Percentiles rank a stretch among this genome's conserved stretches.
Evolutionary conservation across 2,888 invertebrate species (phyloP).

Genomic region (Sesia apiformis): DNA sequence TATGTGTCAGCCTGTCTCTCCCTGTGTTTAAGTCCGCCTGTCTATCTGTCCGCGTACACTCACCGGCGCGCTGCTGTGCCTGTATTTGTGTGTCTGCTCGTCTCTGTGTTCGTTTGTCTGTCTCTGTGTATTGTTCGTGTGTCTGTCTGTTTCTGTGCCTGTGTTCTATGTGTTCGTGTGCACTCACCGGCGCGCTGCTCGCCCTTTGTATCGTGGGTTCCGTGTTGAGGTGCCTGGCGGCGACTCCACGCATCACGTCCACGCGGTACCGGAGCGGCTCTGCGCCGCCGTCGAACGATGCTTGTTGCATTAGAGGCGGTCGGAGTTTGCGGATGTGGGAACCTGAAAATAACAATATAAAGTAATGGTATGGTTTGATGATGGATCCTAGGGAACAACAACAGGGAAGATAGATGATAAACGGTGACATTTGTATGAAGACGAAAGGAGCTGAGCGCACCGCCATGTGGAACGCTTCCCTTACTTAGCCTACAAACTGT

Average conservation of each 20-base stretch:
- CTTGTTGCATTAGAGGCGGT: constrained; percentile 89
- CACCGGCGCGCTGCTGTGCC: constrained; percentile 56
- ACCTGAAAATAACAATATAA: constrained; percentile 24
- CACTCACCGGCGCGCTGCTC: constrained; percentile 40
- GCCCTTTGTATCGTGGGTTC: constrained; percentile 27
- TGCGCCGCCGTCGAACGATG: constrained; percentile 87
- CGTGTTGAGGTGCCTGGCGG: constrained; percentile 67
- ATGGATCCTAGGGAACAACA: too few species aligned
- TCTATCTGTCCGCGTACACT: constrained; percentile 8
- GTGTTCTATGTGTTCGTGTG: not conserved
- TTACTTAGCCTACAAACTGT: too few species aligned
- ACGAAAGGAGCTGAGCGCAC: too few species aligned
- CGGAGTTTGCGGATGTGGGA: constrained; percentile 74
- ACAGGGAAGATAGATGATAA: too few species aligned
- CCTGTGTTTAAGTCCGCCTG: too few species aligned
- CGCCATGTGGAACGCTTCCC: too few species aligned
- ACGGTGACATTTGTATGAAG: too few species aligned
- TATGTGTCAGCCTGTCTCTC: too few species aligned
- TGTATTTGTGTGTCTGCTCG: constrained; percentile 85
- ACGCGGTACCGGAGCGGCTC: constrained; percentile 81
- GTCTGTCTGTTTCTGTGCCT: too few species aligned
- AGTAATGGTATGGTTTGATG: too few species aligned
- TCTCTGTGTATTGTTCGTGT: too few species aligned
- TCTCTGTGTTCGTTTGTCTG: constrained; percentile 77
- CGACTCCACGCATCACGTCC: constrained; percentile 88